Conservation (phyloP, 2,113 vertebrate genomes). For the Mobula hypostoma region DNA sequence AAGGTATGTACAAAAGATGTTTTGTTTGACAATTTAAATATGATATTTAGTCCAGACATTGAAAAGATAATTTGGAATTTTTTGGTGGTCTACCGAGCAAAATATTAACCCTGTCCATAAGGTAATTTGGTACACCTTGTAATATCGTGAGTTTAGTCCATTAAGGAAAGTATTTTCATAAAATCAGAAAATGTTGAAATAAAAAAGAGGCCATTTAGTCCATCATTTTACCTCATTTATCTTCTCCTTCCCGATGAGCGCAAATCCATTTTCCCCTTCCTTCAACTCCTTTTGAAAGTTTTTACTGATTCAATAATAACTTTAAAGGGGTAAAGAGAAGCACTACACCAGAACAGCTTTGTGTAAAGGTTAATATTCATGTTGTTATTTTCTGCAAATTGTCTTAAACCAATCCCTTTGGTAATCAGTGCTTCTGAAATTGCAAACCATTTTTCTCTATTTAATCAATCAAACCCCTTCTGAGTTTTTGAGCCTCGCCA, state of each 20-base stretch:
- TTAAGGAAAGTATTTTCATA: neutral
- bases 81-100: slow-evolving; percentile 13
- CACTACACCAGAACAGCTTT: neutral
- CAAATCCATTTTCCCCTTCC: neutral
- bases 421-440: neutral
- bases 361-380: neutral
- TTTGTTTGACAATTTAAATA: neutral
- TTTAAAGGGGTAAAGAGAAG: too few species aligned
- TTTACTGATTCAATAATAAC: neutral
- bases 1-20: slow-evolving; percentile 57
- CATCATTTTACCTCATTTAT: neutral
- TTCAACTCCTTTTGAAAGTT: neutral
- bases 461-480: neutral
- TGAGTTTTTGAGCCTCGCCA: neutral
- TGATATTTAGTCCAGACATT: neutral
- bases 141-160: neutral
- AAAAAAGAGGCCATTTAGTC: neutral
- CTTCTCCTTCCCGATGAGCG: neutral
- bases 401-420: neutral
- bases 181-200: neutral
- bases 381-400: neutral
- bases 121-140: neutral
- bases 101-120: neutral
- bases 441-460: neutral
- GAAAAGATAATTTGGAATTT: neutral